Evolutionary conservation across 1,140 invertebrate species (phyloP).

Genomic region (Panulirus ornatus): DNA sequence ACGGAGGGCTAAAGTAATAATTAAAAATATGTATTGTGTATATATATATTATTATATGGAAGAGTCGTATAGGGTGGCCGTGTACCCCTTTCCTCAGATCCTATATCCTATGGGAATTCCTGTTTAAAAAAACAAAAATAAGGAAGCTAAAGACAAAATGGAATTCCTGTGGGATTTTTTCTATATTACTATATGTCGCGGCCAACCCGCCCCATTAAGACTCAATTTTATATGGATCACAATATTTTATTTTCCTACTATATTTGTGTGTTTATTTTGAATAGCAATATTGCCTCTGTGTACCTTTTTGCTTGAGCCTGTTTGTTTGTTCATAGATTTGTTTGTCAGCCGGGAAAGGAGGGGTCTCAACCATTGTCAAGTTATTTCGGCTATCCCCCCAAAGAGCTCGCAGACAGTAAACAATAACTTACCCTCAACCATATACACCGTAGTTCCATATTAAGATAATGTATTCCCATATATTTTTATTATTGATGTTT

Average conservation of each 20-base stretch:
- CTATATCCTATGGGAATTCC: slow-evolving; percentile 33
- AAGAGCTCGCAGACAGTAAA: slow-evolving; percentile 55
- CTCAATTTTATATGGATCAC: slow-evolving; percentile 61
- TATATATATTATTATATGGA: slow-evolving; percentile 44
- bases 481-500: slow-evolving; percentile 79
- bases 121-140: slow-evolving; percentile 6
- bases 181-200: slow-evolving; percentile 2
- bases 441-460: slow-evolving; percentile 77
- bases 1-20: slow-evolving; percentile 37
- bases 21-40: slow-evolving; percentile 33
- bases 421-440: slow-evolving; percentile 73
- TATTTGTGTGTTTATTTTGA: slow-evolving; percentile 71
- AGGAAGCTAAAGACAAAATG: slow-evolving; percentile 30
- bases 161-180: slow-evolving; percentile 26
- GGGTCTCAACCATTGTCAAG: slow-evolving; percentile 48
- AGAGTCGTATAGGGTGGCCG: slow-evolving; percentile 39
- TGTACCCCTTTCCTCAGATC: slow-evolving; percentile 31
- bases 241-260: slow-evolving; percentile 68
- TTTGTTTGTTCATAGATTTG: slow-evolving; percentile 75
- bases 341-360: slow-evolving; percentile 66
- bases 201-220: not conserved
- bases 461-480: slow-evolving; percentile 78
- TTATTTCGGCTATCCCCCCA: slow-evolving; percentile 23
- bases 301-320: slow-evolving; percentile 69
- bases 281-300: slow-evolving; percentile 67